These are phyloP conservation scores for Pelochelys cantorii DNA, from an alignment of 2,797 vertebrate species.

Conservation along the genomic window DNA sequence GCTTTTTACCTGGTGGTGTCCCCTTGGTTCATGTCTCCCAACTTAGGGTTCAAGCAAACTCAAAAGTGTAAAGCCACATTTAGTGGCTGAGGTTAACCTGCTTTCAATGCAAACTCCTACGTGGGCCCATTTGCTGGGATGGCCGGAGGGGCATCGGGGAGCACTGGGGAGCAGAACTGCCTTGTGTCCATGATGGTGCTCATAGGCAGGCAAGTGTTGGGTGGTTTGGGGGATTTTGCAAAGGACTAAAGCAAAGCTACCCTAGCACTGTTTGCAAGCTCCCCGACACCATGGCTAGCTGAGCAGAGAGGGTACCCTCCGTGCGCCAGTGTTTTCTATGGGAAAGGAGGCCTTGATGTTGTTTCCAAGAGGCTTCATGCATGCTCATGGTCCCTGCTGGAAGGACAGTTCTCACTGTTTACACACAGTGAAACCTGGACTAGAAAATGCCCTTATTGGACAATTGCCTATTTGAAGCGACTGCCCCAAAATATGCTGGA, in stretches of 20 bases:
- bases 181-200: background rate
- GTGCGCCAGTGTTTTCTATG: background rate
- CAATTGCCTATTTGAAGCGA: conserved; percentile 27
- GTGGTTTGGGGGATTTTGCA: background rate
- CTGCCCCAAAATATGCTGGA: conserved; percentile 67
- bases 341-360: background rate
- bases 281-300: background rate
- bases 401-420: background rate
- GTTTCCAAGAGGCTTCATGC: background rate
- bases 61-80: background rate
- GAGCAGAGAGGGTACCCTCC: background rate
- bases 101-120: background rate
- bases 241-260: background rate
- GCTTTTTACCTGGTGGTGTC: background rate
- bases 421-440: background rate
- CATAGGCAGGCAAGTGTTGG: background rate
- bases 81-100: background rate
- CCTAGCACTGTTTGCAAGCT: background rate
- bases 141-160: background rate
- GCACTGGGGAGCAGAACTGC: background rate
- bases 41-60: background rate
- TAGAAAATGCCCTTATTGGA: background rate
- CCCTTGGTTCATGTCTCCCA: background rate
- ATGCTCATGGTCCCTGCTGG: background rate
- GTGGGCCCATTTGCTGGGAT: background rate